Base-by-base conservation (phyloP, 2,113 vertebrate genomes). In the Morone chrysops region DNA sequence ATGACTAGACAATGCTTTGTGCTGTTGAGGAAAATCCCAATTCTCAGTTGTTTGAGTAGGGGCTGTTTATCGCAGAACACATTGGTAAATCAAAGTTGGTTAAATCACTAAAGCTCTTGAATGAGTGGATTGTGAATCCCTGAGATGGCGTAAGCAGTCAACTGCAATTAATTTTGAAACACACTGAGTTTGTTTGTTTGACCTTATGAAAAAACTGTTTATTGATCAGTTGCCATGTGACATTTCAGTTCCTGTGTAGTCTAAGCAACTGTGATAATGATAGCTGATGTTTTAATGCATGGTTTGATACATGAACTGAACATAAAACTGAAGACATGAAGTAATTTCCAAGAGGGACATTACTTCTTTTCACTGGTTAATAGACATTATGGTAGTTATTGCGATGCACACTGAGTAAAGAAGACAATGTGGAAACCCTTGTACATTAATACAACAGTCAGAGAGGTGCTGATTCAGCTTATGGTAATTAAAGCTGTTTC, bases 181-280 rank as follows among this genome's bases (percentile, higher is more conserved):
- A 83, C 31, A 62, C n/a, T 17, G 73, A 47, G 51, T 68, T 67
- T 74, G 14, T 80, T 63, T 59, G 70, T 60, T 71, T 66, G 72
- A 75, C 45, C 41, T 36, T 59, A 31, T 0, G 6, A 18, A 22
- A 48, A 53, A 76, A 66, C 56, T 16, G 31, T 80, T 80, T 72
- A 86, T 70, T 78, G 78, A 87, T 86, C 69, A 67, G 22, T 31
- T 83, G 69, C 38, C 72, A 48, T 67, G 25, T 65, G 22, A 68
- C 63, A 71, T 84, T 82, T 63, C 47, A 61, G 4, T 51, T 22
- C 8, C 7, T 65, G 59, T 36, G 25, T 60, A 36, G 51, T 50
- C 48, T n/a, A 70, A 17, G 59, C 40, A 53, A 45, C 54, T 40
- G 5, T 60, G 18, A 68, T 13, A 31, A 18, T 40, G 53, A 38